Evolutionary conservation across 2,888 invertebrate genomes (phyloP).

Genomic region (Odontocerum albicorne): DNA sequence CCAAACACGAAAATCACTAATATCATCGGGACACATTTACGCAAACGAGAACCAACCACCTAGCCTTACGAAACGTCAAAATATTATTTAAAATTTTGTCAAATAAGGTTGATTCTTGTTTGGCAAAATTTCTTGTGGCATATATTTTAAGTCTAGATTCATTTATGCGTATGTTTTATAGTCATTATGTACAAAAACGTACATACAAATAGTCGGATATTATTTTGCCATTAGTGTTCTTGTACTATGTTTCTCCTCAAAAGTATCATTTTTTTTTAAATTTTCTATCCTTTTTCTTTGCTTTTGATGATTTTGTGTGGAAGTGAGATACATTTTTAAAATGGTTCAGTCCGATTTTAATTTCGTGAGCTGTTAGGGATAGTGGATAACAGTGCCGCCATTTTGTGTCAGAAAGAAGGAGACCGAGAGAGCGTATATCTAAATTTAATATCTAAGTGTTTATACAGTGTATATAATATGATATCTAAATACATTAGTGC

Average conservation of each 20-base stretch:
- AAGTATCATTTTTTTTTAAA: not conserved
- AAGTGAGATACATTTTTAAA: not conserved
- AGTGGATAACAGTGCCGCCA: not conserved
- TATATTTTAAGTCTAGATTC: not conserved
- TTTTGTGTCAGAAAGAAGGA: not conserved
- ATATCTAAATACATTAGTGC: slow-evolving; percentile 34
- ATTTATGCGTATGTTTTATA: slow-evolving; percentile 3
- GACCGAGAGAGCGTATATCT: slow-evolving; percentile 19
- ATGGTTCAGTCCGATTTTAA: not conserved
- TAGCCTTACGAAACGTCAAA: too few species aligned
- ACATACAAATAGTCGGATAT: not conserved
- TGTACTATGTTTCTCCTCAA: not conserved
- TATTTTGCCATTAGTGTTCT: slow-evolving; percentile 13
- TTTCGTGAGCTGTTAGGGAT: not conserved
- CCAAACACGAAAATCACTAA: not conserved
- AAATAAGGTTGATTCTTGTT: not conserved
- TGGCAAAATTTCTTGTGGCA: not conserved
- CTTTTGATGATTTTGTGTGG: too few species aligned
- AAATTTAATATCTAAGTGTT: slow-evolving; percentile 34
- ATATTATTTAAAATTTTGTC: too few species aligned
- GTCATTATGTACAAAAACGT: not conserved
- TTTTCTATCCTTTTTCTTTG: not conserved
- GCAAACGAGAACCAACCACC: not conserved
- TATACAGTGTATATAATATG: slow-evolving; percentile 33
- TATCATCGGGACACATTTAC: slow-evolving; percentile 1